Base-by-base conservation (phyloP, 2,888 invertebrate species). In the Campopleginae sp. region DNA sequence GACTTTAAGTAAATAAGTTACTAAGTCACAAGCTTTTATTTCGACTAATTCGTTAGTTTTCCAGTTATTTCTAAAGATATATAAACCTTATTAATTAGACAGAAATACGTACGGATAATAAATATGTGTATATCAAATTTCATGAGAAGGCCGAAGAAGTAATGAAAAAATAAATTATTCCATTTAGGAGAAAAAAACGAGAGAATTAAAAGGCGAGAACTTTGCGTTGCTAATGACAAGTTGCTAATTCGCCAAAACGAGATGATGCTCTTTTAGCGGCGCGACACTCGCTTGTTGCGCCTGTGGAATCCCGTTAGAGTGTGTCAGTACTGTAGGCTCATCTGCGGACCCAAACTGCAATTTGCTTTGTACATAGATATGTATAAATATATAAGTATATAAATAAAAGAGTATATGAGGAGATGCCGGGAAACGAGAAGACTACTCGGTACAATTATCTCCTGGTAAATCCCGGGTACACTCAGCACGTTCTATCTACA, bases 401-500 rank as follows among this genome's bases (percentile, higher is more conserved):
- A 66, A 31, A 33, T 23, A 38, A 19, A 31, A 75, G 31, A 33
- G 63, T 65, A 75, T 71, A 71, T 31, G 61, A 48, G 81, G 68
- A 77, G 61, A 38, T 74, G 66, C 46, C 80, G 44, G 61, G 68
- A 70, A 77, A 86, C 76, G 54, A 44, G 61, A 66, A 72, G 76
- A 84, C 70, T 74, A 83, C 86, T 71, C 74, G 80, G 83, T 86
- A 86, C 86, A 86, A 87, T 87, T 86, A 87, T 86, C 86, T 81
- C 71, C 51, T 54, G 70, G 82, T 78, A 86, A 86, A 86, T 78
- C 83, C 84, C 74, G 79, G 75, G 63, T 82, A 79, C 78, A 78
- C 78, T 74, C 84, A 63, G 78, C 81, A 75, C 65, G 81, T 85
- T 82, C 81, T 66, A 81, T 81, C 75, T 75, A 85, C 81, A 75